Evolutionary conservation across 2,113 vertebrate genomes (phyloP).

Genomic region (Thamnaconus septentrionalis): DNA sequence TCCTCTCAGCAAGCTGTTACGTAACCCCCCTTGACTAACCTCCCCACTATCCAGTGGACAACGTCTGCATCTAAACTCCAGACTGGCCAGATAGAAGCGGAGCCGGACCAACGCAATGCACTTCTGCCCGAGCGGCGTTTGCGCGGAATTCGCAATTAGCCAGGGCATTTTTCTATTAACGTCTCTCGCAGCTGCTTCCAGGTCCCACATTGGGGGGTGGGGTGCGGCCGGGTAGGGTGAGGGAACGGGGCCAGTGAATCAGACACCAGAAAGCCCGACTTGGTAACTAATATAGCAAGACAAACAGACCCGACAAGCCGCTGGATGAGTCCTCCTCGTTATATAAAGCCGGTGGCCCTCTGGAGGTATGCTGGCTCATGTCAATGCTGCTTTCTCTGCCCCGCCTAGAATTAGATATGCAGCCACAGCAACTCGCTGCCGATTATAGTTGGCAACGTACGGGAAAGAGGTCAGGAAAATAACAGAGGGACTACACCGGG

Average conservation of each 20-base stretch:
- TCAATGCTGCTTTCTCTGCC: constrained; percentile 15
- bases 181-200: constrained; percentile 18
- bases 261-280: constrained; percentile 37
- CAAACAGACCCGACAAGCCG: constrained; percentile 51
- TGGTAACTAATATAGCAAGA: constrained; percentile 53
- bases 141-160: neutral
- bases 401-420: constrained; percentile 30
- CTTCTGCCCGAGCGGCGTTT: constrained; percentile 4
- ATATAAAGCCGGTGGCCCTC: constrained; percentile 47
- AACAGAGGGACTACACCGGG: too few relatives aligned
- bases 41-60: too few relatives aligned
- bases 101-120: neutral
- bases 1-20: constrained; percentile 34
- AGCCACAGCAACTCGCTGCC: constrained; percentile 6
- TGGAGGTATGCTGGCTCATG: constrained; percentile 30
- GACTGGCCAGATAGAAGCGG: too few relatives aligned
- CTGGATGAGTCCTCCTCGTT: constrained; percentile 42
- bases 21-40: constrained; percentile 36
- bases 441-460: too few relatives aligned
- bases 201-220: constrained; percentile 5
- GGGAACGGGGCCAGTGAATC: constrained; percentile 7
- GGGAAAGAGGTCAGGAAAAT: too few relatives aligned
- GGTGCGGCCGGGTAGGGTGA: too few relatives aligned
- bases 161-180: constrained; percentile 9
- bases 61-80: too few relatives aligned